Evolutionary conservation across 2,797 vertebrate genomes (phyloP).

Genomic region (Meda fulgida): DNA sequence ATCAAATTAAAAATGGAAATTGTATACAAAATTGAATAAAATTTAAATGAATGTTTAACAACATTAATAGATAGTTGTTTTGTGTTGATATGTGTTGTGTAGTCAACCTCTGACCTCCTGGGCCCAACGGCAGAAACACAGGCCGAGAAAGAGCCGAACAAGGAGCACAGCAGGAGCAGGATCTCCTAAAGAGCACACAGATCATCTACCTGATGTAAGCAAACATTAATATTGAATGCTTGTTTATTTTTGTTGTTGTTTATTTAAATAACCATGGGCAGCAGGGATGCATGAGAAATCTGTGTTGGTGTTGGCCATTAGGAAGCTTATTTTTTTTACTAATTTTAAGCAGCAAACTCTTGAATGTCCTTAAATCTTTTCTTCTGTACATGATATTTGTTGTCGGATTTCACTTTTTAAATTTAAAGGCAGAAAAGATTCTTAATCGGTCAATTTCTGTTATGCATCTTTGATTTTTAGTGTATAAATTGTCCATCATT

Average conservation of each 20-base stretch:
- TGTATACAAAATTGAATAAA: too few species aligned
- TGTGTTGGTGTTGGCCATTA: not conserved
- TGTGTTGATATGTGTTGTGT: slow-evolving; percentile 10
- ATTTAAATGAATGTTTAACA: too few species aligned
- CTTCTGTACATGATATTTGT: not conserved
- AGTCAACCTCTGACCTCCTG: slow-evolving; percentile 91
- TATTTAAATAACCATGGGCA: not conserved
- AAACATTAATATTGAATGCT: not conserved
- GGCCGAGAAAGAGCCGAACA: slow-evolving; percentile 76
- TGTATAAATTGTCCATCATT: not conserved
- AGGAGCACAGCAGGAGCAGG: slow-evolving; percentile 54
- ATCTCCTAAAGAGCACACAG: slow-evolving; percentile 60
- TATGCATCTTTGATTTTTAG: not conserved
- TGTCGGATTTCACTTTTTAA: not conserved
- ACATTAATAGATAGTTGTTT: not conserved
- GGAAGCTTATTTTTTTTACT: not conserved
- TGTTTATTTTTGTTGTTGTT: not conserved
- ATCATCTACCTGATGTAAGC: slow-evolving; percentile 74
- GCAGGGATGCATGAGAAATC: not conserved
- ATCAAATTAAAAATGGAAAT: not conserved
- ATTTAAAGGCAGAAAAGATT: not conserved
- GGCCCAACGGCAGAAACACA: slow-evolving; percentile 89
- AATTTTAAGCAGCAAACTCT: not conserved
- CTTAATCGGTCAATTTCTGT: not conserved
- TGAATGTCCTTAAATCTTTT: not conserved